Evolutionary conservation across 2,888 invertebrate genomes (phyloP).

Genomic region (Ophion costatus): DNA sequence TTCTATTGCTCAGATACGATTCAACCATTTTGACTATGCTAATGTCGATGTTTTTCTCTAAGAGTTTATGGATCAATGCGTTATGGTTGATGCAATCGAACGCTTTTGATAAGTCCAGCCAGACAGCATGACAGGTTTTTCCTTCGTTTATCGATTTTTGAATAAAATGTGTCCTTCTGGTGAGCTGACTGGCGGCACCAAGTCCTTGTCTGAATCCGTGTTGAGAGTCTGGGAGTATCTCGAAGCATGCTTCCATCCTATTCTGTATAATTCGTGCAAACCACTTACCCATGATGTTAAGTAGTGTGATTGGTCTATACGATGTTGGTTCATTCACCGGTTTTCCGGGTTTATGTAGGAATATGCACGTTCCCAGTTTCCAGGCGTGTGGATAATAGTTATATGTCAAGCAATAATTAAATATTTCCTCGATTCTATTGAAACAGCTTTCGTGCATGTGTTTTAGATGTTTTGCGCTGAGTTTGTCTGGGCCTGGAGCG

Average conservation of each 20-base stretch:
- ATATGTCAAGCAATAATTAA: constrained; percentile 10
- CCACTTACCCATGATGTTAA: constrained; percentile 47
- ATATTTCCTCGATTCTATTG: constrained; percentile 9
- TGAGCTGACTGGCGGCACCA: constrained; percentile 32
- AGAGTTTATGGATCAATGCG: constrained; percentile 37
- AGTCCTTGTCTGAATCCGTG: constrained; percentile 26
- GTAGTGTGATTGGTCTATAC: constrained; percentile 45
- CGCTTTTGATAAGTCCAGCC: constrained; percentile 45
- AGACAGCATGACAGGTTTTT: constrained; percentile 15
- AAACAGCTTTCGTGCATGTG: not conserved
- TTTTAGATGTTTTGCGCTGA: constrained; percentile 19
- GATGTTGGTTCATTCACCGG: constrained; percentile 23
- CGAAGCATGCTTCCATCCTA: constrained; percentile 1
- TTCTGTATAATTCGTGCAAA: constrained; percentile 28
- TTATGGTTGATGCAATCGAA: constrained; percentile 47
- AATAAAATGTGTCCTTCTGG: constrained; percentile 15
- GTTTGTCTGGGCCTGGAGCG: constrained; percentile 39
- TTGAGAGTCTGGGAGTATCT: constrained; percentile 28
- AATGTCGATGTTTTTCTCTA: constrained; percentile 25
- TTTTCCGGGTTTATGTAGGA: constrained; percentile 21
- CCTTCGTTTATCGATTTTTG: constrained; percentile 26
- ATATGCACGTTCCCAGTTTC: constrained; percentile 34
- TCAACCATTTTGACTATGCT: constrained; percentile 35
- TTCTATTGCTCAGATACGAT: constrained; percentile 35
- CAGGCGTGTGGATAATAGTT: constrained; percentile 29